phyloP scores from a whole-genome alignment of 2,888 invertebrate genomes.

The Conistra vaccinii region DNA sequence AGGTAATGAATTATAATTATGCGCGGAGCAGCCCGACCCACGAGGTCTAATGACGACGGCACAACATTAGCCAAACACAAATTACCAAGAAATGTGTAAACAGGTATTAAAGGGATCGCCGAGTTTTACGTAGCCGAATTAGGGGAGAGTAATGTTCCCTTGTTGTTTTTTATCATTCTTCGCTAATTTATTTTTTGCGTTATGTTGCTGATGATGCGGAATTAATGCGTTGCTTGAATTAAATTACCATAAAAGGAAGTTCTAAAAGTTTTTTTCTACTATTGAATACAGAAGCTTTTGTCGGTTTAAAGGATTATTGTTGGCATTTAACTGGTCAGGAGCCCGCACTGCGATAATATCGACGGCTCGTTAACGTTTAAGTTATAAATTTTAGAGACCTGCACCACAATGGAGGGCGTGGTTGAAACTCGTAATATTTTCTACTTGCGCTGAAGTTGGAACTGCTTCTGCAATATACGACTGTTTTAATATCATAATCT shows the following conservation, averaged over 20 bases:
- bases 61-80: constrained; percentile 88
- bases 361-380: constrained; percentile 83
- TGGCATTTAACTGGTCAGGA: constrained; percentile 76
- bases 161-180: constrained; percentile 66
- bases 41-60: constrained; percentile 84
- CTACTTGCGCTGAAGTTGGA: constrained; percentile 48
- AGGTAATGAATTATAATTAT: constrained; percentile 88
- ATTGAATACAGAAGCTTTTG: constrained; percentile 49
- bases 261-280: neutral
- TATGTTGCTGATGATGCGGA: constrained; percentile 34
- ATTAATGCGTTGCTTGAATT: constrained; percentile 37
- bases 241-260: constrained; percentile 27
- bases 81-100: constrained; percentile 87
- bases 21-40: constrained; percentile 76
- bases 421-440: constrained; percentile 70
- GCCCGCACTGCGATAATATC: constrained; percentile 80
- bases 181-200: constrained; percentile 55
- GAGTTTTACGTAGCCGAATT: constrained; percentile 77
- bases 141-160: constrained; percentile 74
- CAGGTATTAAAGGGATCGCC: constrained; percentile 85
- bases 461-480: constrained; percentile 41
- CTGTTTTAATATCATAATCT: constrained; percentile 52
- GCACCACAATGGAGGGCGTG: constrained; percentile 82
- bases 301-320: constrained; percentile 70
- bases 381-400: constrained; percentile 84